Conservation (phyloP, 2,113 vertebrate species). For the Tachysurus vachellii region DNA sequence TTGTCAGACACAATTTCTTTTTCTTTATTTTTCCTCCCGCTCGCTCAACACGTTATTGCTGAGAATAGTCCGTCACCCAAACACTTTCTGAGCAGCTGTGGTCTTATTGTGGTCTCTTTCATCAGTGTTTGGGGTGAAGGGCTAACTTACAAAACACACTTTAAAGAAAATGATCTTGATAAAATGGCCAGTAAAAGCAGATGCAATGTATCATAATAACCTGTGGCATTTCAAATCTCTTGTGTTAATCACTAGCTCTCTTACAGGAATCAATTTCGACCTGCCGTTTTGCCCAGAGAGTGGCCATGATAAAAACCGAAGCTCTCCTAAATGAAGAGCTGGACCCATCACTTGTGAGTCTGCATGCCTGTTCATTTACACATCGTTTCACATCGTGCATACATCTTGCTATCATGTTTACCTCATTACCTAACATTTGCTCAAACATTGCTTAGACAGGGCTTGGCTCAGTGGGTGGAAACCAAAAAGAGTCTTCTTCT, state of each 20-base stretch:
- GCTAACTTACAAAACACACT: neutral
- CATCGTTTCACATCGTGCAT: neutral
- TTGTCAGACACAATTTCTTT: too few relatives aligned
- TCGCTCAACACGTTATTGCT: neutral
- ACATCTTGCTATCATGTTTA: neutral
- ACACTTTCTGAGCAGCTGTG: neutral
- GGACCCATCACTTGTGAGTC: constrained; percentile 87
- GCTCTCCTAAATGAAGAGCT: constrained; percentile 92
- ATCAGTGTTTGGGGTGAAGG: neutral
- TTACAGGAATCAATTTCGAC: constrained; percentile 93
- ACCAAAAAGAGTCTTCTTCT: neutral
- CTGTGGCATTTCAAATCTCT: neutral
- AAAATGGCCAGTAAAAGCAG: neutral
- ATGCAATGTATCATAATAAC: neutral
- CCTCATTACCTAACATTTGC: neutral
- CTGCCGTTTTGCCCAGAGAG: constrained; percentile 93
- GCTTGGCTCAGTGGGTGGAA: neutral
- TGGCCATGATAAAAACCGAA: constrained; percentile 94
- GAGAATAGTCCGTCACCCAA: neutral
- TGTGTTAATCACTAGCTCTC: neutral
- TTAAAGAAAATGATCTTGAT: neutral
- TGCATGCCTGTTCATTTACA: neutral
- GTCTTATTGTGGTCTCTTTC: neutral
- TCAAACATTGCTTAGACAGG: neutral
- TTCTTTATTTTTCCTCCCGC: too few relatives aligned